Conservation (phyloP, 2,888 invertebrate genomes). For the Dryococelus australis region DNA sequence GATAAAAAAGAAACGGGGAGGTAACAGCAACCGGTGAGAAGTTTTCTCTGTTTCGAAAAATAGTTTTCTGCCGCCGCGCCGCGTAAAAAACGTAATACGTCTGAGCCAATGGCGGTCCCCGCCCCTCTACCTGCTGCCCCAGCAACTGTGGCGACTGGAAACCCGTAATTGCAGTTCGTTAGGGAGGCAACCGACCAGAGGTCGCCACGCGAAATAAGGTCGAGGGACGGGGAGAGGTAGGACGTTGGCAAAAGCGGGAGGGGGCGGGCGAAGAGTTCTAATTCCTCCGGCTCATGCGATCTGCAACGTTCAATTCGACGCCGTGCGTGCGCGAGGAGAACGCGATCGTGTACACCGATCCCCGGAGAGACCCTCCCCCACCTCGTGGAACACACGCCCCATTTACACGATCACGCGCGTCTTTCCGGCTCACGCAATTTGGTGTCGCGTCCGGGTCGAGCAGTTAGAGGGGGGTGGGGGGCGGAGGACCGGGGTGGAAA, state of each 20-base stretch:
- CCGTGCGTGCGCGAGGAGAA: neutral
- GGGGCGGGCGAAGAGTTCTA: neutral
- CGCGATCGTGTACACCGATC: neutral
- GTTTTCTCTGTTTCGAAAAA: conserved; percentile 10
- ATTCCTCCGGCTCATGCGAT: conserved; percentile 8
- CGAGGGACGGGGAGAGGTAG: neutral
- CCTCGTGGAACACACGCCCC: neutral
- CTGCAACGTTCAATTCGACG: neutral
- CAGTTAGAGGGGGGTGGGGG: no score
- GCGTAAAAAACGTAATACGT: conserved; percentile 16
- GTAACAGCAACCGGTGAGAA: neutral
- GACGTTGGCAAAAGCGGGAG: neutral
- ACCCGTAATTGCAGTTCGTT: neutral
- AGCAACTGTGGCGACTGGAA: neutral
- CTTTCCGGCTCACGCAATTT: neutral
- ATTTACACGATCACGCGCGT: neutral
- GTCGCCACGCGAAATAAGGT: conserved; percentile 1
- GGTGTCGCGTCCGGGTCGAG: no score
- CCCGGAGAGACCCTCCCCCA: no score
- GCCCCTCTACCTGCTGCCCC: neutral
- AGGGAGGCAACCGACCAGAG: neutral
- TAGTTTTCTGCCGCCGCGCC: neutral
- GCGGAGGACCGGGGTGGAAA: no score
- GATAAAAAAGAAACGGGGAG: neutral
- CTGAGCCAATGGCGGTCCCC: neutral